Evolutionary conservation across 2,888 invertebrate species (phyloP), one percentile per base, ranked within the genome.

Genomic region (Stenotaenia linearis): DNA sequence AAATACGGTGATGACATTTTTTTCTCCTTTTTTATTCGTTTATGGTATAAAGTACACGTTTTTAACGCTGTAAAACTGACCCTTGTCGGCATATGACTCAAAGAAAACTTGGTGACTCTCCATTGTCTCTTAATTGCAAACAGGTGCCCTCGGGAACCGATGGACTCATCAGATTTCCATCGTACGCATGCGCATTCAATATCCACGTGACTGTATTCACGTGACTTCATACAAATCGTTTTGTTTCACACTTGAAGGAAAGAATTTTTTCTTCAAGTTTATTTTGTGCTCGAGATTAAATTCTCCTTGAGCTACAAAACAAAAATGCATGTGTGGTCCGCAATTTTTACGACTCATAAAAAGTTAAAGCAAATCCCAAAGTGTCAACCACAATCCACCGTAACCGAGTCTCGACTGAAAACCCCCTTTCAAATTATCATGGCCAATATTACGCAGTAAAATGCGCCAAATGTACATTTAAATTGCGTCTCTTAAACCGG

Each of bases 321-420:
- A 69, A 69, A 69, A 69, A 69, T 69, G 69, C 69, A 69, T 69
- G 69, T 69, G 69, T 69, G 69, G 69, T 69, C 69, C 69, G 25
- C 69, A 69, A 69, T 69, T 69, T 69, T 69, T 69, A 69, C 69
- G 69, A 69, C 69, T 69, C 69, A 69, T 69, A 69, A 69, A 69
- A 69, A 69, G 69, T 69, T 28, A 23, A 28, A 69, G 69, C 69
- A 69, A 69, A 69, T 69, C 69, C 69, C 69, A 69, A 69, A 69
- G 69, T 69, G 69, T 69, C 69, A 69, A 69, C 69, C 69, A 69
- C 69, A 69, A 69, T 69, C 69, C 69, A 69, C 25, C 69, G 23
- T 69, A 69, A 69, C 25, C 25, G 69, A 69, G 25, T 25, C 69
- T 69, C 69, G 28, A 23, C 25, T 28, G 28, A 69, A 23, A 69